A percentile compares a stretch with the other conserved stretches of the same genome.
Evolutionary conservation across 2,797 vertebrate species (phyloP).

Genomic region (Austrolebias charrua): DNA sequence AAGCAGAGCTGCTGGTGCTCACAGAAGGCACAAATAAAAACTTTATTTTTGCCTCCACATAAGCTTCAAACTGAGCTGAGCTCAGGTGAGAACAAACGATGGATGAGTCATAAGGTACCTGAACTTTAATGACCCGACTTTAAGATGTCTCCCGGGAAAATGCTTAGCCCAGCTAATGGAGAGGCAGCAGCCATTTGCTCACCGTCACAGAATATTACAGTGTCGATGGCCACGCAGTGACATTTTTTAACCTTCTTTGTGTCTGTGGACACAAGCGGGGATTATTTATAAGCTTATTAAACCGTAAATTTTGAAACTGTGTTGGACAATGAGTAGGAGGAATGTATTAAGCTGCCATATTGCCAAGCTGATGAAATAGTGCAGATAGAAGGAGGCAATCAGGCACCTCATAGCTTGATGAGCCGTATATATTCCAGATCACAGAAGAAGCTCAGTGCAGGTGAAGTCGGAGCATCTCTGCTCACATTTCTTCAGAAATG

Average conservation of each 20-base stretch:
- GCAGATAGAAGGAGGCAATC: constrained; percentile 60
- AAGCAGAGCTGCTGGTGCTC: constrained; percentile 27
- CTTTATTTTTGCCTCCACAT: constrained; percentile 16
- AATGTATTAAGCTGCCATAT: constrained; percentile 61
- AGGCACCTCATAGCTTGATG: constrained; percentile 47
- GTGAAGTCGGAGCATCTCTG: constrained; percentile 18
- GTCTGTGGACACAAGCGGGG: constrained; percentile 58
- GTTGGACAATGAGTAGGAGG: constrained; percentile 59
- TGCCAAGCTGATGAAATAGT: constrained; percentile 60
- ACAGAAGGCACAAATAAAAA: constrained; percentile 37
- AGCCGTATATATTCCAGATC: constrained; percentile 41
- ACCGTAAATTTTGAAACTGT: constrained; percentile 63
- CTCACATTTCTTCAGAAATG: constrained; percentile 15
- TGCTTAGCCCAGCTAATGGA: constrained; percentile 37
- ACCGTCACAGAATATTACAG: constrained; percentile 24
- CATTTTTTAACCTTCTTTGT: constrained; percentile 67
- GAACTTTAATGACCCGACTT: constrained; percentile 48
- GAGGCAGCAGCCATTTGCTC: constrained; percentile 43
- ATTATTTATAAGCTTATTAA: constrained; percentile 74
- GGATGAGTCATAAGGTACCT: constrained; percentile 43
- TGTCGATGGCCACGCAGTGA: constrained; percentile 53
- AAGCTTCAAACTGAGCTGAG: constrained; percentile 35
- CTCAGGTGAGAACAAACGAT: constrained; percentile 36
- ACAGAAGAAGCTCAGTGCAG: constrained; percentile 22
- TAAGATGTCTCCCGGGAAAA: constrained; percentile 53